Evolutionary conservation across 2,888 invertebrate genomes (phyloP), one percentile per base, ranked within the genome.

Genomic region (Cephus pulcher): DNA sequence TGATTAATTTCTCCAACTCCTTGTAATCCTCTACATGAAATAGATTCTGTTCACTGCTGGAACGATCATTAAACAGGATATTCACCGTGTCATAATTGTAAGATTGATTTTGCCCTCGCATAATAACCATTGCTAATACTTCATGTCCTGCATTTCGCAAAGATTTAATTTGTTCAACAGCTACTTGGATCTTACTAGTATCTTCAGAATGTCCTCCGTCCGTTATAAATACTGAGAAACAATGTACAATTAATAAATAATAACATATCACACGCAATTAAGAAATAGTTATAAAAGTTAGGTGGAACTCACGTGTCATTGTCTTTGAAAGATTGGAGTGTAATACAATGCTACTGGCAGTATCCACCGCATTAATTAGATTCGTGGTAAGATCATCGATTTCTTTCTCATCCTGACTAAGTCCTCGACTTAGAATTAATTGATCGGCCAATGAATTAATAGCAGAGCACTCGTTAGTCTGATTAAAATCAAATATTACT

Each of bases 341-440:
- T 6, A 23, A 69, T 34, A 77, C 79, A 12, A 73, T 15, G 4
- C 77, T 70, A 6, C 12, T 74, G 30, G 80, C 76, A 32, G 76
- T n/a, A 12, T 33, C 15, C 12, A 73, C 77, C 3, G 79, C 75
- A 37, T 34, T 70, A 34, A 80, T 34, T 3, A 80, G 69, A 32
- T 75, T 56, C 12, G 35, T 74, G n/a, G 73, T 69, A 30, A 33
- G 32, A 56, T 68, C 71, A 6, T 56, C 34, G 11, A 75, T 71
- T 68, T 30, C 71, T 34, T 78, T 69, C 12, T 68, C 23, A 9
- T 32, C 69, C 23, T 34, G 56, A 40, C 71, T 34, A 70, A n/a
- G 33, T 37, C 35, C 35, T 37, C 80, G 76, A 75, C 56, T 79
- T 12, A 56, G 77, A 40, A 80, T n/a, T 71, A 80, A 69, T 32